Conservation (phyloP, 2,797 vertebrate species). For the Etheostoma perlongum region DNA sequence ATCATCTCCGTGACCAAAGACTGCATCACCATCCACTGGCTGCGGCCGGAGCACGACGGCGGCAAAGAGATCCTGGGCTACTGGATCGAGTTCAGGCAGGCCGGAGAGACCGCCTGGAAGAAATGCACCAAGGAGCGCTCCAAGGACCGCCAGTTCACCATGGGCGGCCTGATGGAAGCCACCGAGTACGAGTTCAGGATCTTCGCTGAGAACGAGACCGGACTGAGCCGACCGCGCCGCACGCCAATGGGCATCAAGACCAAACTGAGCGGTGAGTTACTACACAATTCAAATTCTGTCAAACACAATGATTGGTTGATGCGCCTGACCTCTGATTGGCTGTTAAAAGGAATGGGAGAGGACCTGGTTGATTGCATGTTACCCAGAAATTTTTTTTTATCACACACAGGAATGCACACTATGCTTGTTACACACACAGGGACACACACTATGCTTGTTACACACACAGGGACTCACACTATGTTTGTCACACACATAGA, state of each 20-base stretch:
- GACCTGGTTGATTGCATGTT: too few species aligned
- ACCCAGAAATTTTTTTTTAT: too few species aligned
- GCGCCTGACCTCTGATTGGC: too few species aligned
- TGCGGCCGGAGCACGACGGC: constrained; percentile 94
- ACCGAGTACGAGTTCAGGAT: constrained; percentile 98
- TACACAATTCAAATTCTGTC: background rate
- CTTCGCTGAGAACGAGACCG: constrained; percentile 96
- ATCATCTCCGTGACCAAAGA: constrained; percentile 96
- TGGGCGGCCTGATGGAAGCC: constrained; percentile 96
- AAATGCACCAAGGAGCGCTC: constrained; percentile 96
- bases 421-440: too few species aligned
- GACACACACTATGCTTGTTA: too few species aligned
- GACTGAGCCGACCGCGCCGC: constrained; percentile 94
- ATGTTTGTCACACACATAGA: too few species aligned
- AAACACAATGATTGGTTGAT: background rate
- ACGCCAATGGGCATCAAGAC: constrained; percentile 98
- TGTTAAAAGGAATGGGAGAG: too few species aligned
- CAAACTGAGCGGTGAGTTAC: constrained; percentile 93
- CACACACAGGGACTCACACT: too few species aligned
- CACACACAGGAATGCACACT: too few species aligned
- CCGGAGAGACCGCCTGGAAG: constrained; percentile 97
- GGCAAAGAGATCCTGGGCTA: constrained; percentile 98
- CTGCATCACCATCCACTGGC: constrained; percentile 97
- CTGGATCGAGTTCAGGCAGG: constrained; percentile 96
- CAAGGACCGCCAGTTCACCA: constrained; percentile 96